Conservation (phyloP, 2,113 vertebrate genomes). For the Orthonyx spaldingii region DNA sequence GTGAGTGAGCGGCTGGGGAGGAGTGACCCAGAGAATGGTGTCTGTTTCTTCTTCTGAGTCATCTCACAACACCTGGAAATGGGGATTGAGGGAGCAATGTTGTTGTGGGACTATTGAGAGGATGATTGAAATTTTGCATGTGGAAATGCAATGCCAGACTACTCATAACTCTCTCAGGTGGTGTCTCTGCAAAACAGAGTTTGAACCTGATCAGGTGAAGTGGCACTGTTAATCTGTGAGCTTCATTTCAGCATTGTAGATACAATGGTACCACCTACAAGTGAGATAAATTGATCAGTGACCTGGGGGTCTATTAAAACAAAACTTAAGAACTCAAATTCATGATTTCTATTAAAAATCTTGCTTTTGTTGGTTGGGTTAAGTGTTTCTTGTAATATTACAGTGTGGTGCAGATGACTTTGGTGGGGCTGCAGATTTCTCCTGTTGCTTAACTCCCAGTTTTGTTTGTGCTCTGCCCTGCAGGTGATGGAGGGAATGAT, state of each 20-base stretch:
- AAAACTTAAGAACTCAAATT: neutral
- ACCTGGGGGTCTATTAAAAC: neutral
- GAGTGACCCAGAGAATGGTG: accelerated
- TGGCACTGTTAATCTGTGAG: neutral
- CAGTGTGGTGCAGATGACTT: neutral
- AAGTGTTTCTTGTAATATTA: neutral
- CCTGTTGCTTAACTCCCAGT: neutral
- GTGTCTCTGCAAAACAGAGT: neutral
- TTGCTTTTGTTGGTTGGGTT: neutral
- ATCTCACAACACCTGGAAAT: neutral
- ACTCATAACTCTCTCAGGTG: neutral
- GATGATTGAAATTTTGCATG: too few species aligned
- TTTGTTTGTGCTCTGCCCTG: neutral
- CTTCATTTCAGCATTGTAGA: neutral
- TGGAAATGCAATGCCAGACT: neutral
- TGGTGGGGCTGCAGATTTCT: neutral
- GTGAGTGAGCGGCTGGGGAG: slow-evolving; percentile 57
- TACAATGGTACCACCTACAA: neutral
- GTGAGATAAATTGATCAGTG: neutral
- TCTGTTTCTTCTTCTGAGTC: neutral
- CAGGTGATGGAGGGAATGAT: slow-evolving; percentile 98
- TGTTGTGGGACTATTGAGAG: neutral
- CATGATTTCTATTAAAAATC: neutral
- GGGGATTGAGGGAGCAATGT: neutral
- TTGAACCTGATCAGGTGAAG: neutral